Conservation (phyloP, 2,113 vertebrate species). For the Coptodon bakossiorum region DNA sequence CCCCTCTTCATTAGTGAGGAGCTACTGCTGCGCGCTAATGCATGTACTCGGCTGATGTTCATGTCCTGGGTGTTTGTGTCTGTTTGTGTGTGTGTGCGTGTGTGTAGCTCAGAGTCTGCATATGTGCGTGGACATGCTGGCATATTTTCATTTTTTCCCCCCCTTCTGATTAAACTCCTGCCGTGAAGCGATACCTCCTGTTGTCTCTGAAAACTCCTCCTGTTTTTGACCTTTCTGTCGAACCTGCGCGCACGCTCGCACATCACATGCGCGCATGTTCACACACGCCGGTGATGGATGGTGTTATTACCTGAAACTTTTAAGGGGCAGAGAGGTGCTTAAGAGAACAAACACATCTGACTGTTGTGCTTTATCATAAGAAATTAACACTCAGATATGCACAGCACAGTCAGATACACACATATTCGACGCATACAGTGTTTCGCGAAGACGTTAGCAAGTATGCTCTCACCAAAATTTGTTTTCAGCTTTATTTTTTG, state of each 20-base stretch:
- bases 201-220: conserved; percentile 30
- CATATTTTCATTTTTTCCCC: background rate
- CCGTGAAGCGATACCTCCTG: conserved; percentile 30
- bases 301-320: conserved; percentile 71
- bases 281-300: conserved; percentile 63
- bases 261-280: conserved; percentile 6
- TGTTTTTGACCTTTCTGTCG: conserved; percentile 56
- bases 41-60: conserved; percentile 46
- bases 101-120: background rate
- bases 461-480: conserved; percentile 12
- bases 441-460: background rate
- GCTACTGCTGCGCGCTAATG: conserved; percentile 60
- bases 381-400: conserved; percentile 33
- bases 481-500: conserved; percentile 5
- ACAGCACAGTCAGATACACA: background rate
- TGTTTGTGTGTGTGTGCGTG: conserved; percentile 6
- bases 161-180: conserved; percentile 50
- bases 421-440: background rate
- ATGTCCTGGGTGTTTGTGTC: conserved; percentile 29
- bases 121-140: background rate
- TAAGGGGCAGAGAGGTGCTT: conserved; percentile 66
- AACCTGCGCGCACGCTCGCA: background rate
- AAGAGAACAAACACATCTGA: conserved; percentile 69
- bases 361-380: conserved; percentile 62
- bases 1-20: conserved; percentile 53